Percentiles rank a stretch among this genome's conserved stretches.
Conservation (phyloP, 2,888 invertebrate species). For the Ferdinandea cuprea region DNA sequence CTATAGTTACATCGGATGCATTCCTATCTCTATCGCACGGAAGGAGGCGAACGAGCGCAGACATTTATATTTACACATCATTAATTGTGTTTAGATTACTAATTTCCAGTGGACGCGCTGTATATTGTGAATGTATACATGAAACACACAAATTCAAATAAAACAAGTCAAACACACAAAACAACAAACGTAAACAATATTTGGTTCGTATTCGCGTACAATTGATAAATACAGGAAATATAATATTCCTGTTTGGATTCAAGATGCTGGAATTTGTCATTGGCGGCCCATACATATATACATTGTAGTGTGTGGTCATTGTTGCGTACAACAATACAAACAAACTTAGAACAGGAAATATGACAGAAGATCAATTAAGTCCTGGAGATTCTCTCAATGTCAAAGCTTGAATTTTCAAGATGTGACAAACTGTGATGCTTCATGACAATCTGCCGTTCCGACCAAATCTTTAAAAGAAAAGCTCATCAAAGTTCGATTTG, state of each 20-base stretch:
- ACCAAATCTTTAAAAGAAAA: no score
- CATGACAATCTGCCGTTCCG: no score
- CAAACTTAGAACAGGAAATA: no score
- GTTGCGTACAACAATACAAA: no score
- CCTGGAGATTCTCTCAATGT: no score
- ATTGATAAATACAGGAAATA: slow-evolving; percentile 31
- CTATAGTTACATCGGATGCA: slow-evolving; percentile 6
- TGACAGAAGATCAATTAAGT: no score
- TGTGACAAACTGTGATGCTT: no score
- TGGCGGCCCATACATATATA: no score
- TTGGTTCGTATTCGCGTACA: neutral
- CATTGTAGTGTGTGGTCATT: no score
- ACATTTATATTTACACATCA: slow-evolving; percentile 49
- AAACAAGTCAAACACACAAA: slow-evolving; percentile 11
- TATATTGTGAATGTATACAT: slow-evolving; percentile 31
- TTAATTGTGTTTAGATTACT: slow-evolving; percentile 57
- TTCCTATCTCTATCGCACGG: slow-evolving; percentile 6
- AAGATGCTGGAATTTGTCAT: neutral
- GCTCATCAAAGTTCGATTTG: no score
- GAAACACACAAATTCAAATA: slow-evolving; percentile 26
- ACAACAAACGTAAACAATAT: slow-evolving; percentile 20
- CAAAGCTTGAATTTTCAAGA: no score
- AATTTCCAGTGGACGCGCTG: slow-evolving; percentile 38
- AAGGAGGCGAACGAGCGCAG: neutral
- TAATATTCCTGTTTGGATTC: neutral